Evolutionary conservation across 2,888 invertebrate genomes (phyloP).

Genomic region (Sepiola atlantica): DNA sequence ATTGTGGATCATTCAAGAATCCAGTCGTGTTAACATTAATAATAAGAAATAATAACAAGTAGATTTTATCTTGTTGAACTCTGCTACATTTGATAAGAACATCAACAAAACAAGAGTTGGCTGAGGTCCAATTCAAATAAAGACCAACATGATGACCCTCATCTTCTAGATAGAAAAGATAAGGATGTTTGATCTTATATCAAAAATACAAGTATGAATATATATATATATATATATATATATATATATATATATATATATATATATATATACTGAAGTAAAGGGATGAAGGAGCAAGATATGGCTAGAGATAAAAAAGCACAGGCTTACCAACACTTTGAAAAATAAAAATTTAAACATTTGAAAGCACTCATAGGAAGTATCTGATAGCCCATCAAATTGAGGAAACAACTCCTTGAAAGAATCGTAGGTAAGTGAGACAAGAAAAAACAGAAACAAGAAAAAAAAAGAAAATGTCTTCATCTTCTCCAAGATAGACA

Average conservation of each 20-base stretch:
- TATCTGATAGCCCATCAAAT: neutral
- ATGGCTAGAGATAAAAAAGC: neutral
- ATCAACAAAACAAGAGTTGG: neutral
- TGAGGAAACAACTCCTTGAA: slow-evolving; percentile 32
- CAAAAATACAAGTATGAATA: neutral
- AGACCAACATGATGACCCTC: neutral
- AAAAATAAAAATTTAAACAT: neutral
- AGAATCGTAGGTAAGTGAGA: neutral
- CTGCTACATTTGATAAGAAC: neutral
- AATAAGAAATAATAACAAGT: neutral
- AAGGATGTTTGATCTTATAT: neutral
- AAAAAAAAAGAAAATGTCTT: neutral
- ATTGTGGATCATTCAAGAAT: neutral
- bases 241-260: neutral
- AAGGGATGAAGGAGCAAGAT: neutral
- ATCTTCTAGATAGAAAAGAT: neutral
- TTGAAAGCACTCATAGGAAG: neutral
- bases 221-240: neutral
- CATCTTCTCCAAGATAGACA: neutral
- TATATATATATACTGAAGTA: accelerated
- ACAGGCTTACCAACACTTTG: neutral
- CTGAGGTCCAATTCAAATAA: neutral
- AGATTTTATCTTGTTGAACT: neutral
- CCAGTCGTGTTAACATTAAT: neutral
- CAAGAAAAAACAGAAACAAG: neutral